Conservation (phyloP, 2,888 invertebrate species). For the Heteromyza rotundicornis region DNA sequence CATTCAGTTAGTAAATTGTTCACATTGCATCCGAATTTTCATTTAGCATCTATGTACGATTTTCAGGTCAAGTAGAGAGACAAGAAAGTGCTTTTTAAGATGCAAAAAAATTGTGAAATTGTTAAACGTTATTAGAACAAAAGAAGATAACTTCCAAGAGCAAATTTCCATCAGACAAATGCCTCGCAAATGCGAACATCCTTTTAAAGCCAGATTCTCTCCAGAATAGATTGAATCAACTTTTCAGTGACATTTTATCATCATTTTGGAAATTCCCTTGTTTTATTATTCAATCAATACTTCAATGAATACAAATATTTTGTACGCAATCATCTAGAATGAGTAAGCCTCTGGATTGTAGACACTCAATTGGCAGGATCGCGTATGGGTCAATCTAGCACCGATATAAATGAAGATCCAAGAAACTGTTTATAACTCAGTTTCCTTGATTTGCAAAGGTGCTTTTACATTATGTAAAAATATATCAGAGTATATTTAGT, state of each 20-base stretch:
- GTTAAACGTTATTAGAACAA: slow-evolving; percentile 1
- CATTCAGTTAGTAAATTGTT: not conserved
- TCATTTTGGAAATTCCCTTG: slow-evolving; percentile 27
- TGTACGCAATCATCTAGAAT: too few relatives aligned
- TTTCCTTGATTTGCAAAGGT: too few relatives aligned
- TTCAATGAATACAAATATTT: too few relatives aligned
- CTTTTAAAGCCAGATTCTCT: slow-evolving; percentile 26
- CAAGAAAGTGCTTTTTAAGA: slow-evolving; percentile 34
- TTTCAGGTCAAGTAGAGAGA: slow-evolving; percentile 38
- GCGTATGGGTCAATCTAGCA: too few relatives aligned
- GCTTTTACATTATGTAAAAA: too few relatives aligned
- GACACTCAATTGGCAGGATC: too few relatives aligned
- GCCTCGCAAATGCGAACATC: slow-evolving; percentile 50
- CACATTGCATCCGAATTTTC: slow-evolving; percentile 22
- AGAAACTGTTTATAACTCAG: too few relatives aligned
- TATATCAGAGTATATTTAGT: too few relatives aligned
- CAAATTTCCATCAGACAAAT: slow-evolving; percentile 44
- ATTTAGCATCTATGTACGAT: slow-evolving; percentile 46
- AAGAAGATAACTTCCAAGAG: not conserved
- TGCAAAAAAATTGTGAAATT: slow-evolving; percentile 17
- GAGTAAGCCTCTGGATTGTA: too few relatives aligned
- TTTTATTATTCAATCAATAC: too few relatives aligned
- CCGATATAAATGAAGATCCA: too few relatives aligned
- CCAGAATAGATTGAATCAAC: slow-evolving; percentile 44
- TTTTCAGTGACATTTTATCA: slow-evolving; percentile 41